Conservation (phyloP, 2,113 vertebrate genomes). For the Neopipo cinnamomea region DNA sequence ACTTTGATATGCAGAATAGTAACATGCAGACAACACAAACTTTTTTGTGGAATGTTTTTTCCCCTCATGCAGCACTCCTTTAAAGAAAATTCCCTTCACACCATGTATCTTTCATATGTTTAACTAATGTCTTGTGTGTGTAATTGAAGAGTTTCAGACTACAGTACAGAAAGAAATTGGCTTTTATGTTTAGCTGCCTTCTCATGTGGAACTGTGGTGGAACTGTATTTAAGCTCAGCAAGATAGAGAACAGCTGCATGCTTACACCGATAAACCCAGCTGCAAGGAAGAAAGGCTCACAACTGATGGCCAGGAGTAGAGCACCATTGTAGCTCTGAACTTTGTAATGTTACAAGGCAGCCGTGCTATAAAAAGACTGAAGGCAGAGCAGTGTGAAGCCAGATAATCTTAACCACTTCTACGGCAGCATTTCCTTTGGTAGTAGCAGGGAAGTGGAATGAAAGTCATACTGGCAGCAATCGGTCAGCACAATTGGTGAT, state of each 20-base stretch:
- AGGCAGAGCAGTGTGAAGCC: conserved; percentile 14
- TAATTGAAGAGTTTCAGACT: neutral
- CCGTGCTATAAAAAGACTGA: neutral
- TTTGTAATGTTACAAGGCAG: neutral
- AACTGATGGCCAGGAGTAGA: neutral
- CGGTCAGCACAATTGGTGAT: neutral
- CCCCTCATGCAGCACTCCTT: neutral
- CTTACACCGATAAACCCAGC: neutral
- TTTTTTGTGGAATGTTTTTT: neutral
- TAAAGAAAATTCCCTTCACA: neutral
- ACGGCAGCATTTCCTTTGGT: neutral
- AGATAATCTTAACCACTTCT: conserved; percentile 2
- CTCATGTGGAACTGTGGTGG: neutral
- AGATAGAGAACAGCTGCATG: neutral
- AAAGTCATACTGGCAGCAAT: neutral
- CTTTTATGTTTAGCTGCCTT: conserved; percentile 5
- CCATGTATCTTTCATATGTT: neutral
- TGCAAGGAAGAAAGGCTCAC: neutral
- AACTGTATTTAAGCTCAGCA: neutral
- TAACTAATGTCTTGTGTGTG: neutral
- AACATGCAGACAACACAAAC: neutral
- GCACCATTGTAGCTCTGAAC: neutral
- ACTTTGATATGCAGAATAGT: neutral
- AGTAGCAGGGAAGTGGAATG: neutral
- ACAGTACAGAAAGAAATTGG: neutral